Evolutionary conservation across 2,113 vertebrate genomes (phyloP), one percentile per base, ranked within the genome.

Genomic region (Anser cygnoides): DNA sequence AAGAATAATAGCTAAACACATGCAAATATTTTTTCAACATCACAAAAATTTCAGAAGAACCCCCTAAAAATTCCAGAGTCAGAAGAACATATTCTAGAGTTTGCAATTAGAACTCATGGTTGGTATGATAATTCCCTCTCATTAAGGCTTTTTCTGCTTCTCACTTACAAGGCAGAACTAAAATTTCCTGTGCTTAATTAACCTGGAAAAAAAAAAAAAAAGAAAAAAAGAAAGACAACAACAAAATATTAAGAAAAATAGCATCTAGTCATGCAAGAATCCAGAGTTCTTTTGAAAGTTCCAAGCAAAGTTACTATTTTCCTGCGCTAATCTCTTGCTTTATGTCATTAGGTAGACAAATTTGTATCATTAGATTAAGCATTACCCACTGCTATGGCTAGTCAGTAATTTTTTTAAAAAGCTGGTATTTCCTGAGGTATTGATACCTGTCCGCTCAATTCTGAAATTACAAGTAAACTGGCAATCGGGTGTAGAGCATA

Each of bases 41-140:
- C 22, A 78, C 37, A 78, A 90, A 84, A 67, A 74, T 41, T 92
- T 93, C 78, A 78, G 70, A 81, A 77, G 41, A 81, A 93, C 66
- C 1, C 2, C 17, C 22, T 71, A 88, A 61, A 78, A 71, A 14
- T 61, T 88, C 31, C 31, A 50, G 31, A 79, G 57, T 61, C 37
- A 80, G 66, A 91, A 72, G 63, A 92, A 49, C 1, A 0, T 22
- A 54, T 54, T 61, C 25, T 20, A 37, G 62, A 63, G 35, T n/a
- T 90, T 80, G 6, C 41, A 84, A 61, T 61, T 68, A 77, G 39
- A 89, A 50, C 21, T 75, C 43, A 19, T 62, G 66, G 57, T 39
- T 86, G 31, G 23, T 79, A 49, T 18, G 4, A 26, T n/a, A 7
- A 52, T 71, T 71, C 29, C 49, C 49, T 29, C 68, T 71, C n/a